phyloP scores from a whole-genome alignment of 2,113 vertebrate genomes.

The Pelodiscus sinensis region DNA sequence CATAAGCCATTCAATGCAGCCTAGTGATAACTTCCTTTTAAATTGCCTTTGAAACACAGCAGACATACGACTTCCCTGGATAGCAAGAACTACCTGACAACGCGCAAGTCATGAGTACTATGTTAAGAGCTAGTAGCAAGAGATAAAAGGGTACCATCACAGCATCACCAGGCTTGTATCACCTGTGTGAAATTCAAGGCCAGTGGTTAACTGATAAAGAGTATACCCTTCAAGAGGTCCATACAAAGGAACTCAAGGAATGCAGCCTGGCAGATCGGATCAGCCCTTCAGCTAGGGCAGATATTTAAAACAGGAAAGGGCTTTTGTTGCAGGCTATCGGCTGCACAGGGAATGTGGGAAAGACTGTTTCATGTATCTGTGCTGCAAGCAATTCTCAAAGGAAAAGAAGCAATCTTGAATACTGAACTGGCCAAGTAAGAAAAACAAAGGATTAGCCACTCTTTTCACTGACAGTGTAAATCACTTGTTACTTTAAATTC shows the following conservation, averaged over 20 bases:
- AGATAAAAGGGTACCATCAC: background rate
- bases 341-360: background rate
- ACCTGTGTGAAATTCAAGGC: background rate
- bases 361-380: background rate
- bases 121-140: background rate
- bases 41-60: background rate
- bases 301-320: background rate
- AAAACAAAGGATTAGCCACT: background rate
- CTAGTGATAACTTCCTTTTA: background rate
- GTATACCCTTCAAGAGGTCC: background rate
- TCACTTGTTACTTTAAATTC: background rate
- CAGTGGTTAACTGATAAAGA: background rate
- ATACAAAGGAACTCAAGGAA: background rate
- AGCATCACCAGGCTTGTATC: background rate
- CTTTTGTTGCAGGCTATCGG: background rate
- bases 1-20: rapidly evolving
- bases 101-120: rapidly evolving
- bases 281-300: background rate
- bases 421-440: background rate
- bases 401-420: background rate
- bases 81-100: background rate
- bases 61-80: background rate
- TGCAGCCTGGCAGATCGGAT: rapidly evolving
- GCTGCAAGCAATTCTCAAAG: background rate
- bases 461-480: background rate